phyloP scores from a whole-genome alignment of 23 tunicate genomes.

The Trididemnum clinides region DNA sequence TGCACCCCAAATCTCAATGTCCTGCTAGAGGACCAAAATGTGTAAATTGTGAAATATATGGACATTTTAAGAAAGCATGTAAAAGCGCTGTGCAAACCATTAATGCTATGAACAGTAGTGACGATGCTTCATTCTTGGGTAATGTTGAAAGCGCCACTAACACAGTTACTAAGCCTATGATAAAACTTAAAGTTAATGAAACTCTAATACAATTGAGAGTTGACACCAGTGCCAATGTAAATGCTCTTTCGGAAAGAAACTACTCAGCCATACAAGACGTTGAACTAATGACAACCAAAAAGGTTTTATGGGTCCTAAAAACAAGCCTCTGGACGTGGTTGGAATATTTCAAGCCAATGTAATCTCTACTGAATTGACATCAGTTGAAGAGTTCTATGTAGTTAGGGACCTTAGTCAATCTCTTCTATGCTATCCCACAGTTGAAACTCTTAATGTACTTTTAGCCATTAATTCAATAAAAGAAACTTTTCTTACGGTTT shows the following conservation, averaged over 20 bases:
- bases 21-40: neutral
- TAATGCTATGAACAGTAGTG: too few species aligned
- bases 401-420: neutral
- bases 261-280: neutral
- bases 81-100: too few species aligned
- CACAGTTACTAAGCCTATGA: neutral
- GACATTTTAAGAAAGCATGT: neutral
- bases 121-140: too few species aligned
- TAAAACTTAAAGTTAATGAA: neutral
- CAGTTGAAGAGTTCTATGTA: neutral
- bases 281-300: neutral
- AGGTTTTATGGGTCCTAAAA: neutral
- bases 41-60: neutral
- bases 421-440: slow-evolving; percentile 1
- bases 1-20: neutral
- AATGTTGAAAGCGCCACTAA: neutral
- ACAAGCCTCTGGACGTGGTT: neutral
- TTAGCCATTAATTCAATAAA: neutral
- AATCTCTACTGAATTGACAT: too few species aligned
- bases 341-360: neutral
- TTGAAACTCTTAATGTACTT: neutral
- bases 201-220: neutral
- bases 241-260: neutral
- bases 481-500: neutral
- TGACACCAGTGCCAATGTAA: too few species aligned